Evolutionary conservation across 2,888 invertebrate species (phyloP), one percentile per base, ranked within the genome.

Genomic region (Hypercompe scribonia): DNA sequence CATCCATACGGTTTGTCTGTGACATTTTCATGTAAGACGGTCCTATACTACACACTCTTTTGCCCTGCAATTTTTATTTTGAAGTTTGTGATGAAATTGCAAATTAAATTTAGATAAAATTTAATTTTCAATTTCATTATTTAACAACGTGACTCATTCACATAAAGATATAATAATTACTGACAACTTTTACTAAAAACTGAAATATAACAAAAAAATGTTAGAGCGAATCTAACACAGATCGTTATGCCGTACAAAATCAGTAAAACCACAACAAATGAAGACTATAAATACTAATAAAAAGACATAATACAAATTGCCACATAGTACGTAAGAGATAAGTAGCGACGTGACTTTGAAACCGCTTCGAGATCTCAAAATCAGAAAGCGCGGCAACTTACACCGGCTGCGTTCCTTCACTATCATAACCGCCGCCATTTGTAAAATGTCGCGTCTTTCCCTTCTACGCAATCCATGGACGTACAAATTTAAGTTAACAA

Each of bases 371-470:
- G 83, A 84, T 92, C 89, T 90, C 89, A 93, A 93, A 95, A 95
- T 95, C 95, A 95, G 95, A 95, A 95, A 95, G 95, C 95, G 95
- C 92, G 88, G 91, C 91, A 92, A 89, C 86, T 86, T 87, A 87
- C 89, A 88, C 87, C 87, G 80, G 74, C 85, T 82, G 77, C 74
- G 71, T 72, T 63, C 75, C 82, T 82, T 73, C 78, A 86, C 84
- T 71, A 80, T 50, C 15, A 73, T 34, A 75, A 65, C 65, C 68
- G 68, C 78, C 73, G 66, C 71, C 75, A 83, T 72, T 78, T 75
- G 72, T 33, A 64, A 10, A 79, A 75, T 65, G 36, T 64, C 21
- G 54, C 73, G 70, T 77, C 78, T 81, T 79, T 83, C 79, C 64
- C 64, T 64, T 18, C 31, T 7, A 46, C 50, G 8, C 42, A 18